Conservation (phyloP, 2,113 vertebrate genomes). For the Lamprologus sp. region DNA sequence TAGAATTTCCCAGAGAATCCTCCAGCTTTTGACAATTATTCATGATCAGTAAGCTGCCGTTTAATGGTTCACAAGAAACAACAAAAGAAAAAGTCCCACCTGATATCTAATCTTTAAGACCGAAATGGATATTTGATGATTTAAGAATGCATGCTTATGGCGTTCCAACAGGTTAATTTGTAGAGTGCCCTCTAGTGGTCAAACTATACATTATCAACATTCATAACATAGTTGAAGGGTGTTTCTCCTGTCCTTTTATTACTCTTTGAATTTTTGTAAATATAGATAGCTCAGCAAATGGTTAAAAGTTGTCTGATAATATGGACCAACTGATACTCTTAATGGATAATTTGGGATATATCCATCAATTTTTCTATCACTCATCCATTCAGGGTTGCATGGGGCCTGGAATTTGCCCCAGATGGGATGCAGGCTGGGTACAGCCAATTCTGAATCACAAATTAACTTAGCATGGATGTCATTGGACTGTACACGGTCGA, state of each 20-base stretch:
- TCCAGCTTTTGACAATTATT: neutral
- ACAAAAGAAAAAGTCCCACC: neutral
- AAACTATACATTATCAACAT: neutral
- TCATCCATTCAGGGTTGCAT: neutral
- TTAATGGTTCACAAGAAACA: neutral
- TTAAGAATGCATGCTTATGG: neutral
- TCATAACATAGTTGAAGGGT: neutral
- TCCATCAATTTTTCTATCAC: neutral
- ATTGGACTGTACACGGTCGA: neutral
- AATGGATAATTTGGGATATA: neutral
- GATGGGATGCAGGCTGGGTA: neutral
- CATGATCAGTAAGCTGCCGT: neutral
- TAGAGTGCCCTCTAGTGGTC: neutral
- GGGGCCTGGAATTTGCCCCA: neutral
- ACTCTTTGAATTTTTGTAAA: neutral
- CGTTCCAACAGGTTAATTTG: neutral
- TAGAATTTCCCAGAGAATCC: neutral
- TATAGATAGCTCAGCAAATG: neutral
- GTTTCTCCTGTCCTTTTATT: neutral
- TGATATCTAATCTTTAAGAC: neutral
- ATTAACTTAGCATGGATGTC: neutral
- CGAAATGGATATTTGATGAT: neutral
- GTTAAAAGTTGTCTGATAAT: neutral
- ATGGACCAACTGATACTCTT: neutral
- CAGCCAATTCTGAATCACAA: neutral